Percentiles rank a stretch among this genome's conserved stretches.
These are phyloP conservation scores for Oppia nitens DNA, from an alignment of 1,140 invertebrate species.

Conservation along the genomic window DNA sequence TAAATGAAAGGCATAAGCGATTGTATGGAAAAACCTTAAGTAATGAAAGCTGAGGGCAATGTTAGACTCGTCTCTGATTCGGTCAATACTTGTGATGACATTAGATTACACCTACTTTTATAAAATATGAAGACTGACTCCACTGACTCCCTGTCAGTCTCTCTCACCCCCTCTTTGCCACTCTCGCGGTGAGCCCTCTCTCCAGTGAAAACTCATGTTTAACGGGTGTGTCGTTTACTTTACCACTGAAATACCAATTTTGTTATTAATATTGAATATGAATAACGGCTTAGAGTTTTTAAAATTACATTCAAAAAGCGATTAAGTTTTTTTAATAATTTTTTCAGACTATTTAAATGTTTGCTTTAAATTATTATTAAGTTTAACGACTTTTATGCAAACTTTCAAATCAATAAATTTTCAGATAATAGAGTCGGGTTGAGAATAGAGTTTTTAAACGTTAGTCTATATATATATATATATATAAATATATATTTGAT, in stretches of 20 bases:
- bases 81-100: neutral
- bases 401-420: neutral
- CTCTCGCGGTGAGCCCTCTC: too few species aligned
- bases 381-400: neutral
- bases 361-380: neutral
- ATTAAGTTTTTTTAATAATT: neutral
- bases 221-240: neutral
- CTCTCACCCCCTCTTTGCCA: too few species aligned
- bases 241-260: neutral
- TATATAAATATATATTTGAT: too few species aligned
- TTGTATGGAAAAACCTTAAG: too few species aligned
- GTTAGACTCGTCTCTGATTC: neutral
- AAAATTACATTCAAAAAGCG: neutral
- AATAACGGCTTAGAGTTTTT: neutral
- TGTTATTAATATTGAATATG: neutral
- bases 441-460: too few species aligned
- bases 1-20: neutral
- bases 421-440: too few species aligned
- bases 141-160: neutral
- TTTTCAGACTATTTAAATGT: neutral
- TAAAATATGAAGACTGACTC: neutral
- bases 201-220: too few species aligned
- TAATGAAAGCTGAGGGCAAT: too few species aligned
- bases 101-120: neutral
- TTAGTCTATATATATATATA: too few species aligned